Conservation (phyloP, 2,113 vertebrate genomes). For the Megaceryle torquata region DNA sequence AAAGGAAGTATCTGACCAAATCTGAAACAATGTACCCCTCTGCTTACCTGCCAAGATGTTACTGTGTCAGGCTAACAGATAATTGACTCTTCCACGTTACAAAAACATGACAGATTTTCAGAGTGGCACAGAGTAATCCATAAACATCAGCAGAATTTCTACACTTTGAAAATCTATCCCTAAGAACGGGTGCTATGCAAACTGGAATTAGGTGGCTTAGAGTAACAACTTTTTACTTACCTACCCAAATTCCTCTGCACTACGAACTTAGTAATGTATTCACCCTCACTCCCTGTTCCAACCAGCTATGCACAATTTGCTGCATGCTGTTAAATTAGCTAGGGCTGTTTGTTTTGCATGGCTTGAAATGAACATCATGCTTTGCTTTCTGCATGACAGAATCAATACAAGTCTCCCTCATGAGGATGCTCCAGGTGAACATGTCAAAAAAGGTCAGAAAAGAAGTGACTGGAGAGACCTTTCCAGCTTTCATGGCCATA, state of each 20-base stretch:
- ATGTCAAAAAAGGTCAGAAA: neutral
- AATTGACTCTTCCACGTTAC: neutral
- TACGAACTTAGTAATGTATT: neutral
- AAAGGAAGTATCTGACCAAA: neutral
- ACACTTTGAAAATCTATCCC: constrained; percentile 9
- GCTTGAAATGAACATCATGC: neutral
- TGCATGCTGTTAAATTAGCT: neutral
- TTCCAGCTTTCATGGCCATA: neutral
- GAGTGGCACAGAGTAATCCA: neutral
- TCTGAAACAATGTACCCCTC: neutral
- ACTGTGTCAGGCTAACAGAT: neutral
- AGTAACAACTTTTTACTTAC: neutral
- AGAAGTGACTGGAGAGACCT: neutral
- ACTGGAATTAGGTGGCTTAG: neutral
- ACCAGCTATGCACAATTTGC: neutral
- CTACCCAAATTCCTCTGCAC: neutral
- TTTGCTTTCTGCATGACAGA: neutral
- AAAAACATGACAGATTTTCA: neutral
- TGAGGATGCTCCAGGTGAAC: neutral
- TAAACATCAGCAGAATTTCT: constrained; percentile 27
- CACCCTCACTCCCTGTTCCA: neutral
- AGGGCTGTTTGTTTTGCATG: neutral
- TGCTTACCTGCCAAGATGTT: neutral
- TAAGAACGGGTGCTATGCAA: neutral
- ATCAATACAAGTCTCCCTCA: neutral